Evolutionary conservation across 2,113 vertebrate genomes (phyloP), one percentile per base, ranked within the genome.

Genomic region (Dascyllus trimaculatus): DNA sequence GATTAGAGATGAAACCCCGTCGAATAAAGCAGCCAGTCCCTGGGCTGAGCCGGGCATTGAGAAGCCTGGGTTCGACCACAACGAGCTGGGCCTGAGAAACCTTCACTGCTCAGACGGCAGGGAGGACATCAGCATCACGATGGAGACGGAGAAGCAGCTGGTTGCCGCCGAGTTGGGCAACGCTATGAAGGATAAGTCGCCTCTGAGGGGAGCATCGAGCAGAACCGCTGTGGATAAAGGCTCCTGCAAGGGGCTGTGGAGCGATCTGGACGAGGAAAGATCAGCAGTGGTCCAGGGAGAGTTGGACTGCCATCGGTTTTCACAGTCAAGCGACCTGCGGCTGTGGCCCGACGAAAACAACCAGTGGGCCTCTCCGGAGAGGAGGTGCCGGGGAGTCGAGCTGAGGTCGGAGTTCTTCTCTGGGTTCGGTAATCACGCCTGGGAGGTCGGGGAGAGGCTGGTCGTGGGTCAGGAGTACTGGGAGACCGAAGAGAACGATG

Each of bases 401-500:
- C 89, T 94, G 1, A 83, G 80, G 6, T 89, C 92, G 7, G 94
- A 95, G 52, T 89, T 92, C 32, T 92, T 92, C 70, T 86, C 93
- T 1, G 86, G 88, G 32, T 93, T 93, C 24, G 73, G 49, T 19
- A 85, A 88, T 43, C 86, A 91, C 21, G 76, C 81, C 0, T 94
- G 93, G 91, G 86, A 83, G 70, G 87, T 91, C 9, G 87, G 89
- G 18, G 90, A 93, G 63, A 81, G 85, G 38, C 77, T 92, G 3
- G 85, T 85, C 5, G 84, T 88, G 18, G 91, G 92, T 54, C 84
- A 88, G 71, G 91, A 92, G 71, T 93, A 91, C 70, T 95, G 93
- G 94, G 94, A 94, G 56, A 77, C 74, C 2, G 91, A 94, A 65
- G 93, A 91, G 80, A 95, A 95, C 11, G 93, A 95, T 78, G 94